Percentiles rank a stretch among this genome's conserved stretches.
Conservation (phyloP, 2,113 vertebrate genomes). For the Holacanthus passer region DNA sequence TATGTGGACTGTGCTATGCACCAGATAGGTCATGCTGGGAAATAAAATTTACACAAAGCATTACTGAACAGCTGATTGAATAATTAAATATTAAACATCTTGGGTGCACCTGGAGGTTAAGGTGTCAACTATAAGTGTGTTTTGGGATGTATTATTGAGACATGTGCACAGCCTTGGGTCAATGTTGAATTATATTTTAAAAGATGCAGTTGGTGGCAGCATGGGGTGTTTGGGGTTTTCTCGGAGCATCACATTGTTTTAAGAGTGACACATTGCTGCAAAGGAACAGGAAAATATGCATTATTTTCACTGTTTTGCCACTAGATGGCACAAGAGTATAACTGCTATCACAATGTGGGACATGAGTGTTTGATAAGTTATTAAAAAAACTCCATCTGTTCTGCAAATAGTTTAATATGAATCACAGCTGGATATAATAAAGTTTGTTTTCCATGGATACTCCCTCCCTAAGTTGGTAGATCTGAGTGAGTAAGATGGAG, state of each 20-base stretch:
- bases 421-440: slow-evolving; percentile 28
- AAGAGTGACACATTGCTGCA: not conserved
- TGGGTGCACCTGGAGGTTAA: not conserved
- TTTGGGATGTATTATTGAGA: too few relatives aligned
- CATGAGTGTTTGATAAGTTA: not conserved
- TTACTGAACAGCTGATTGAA: too few relatives aligned
- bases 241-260: not conserved
- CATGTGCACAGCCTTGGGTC: not conserved
- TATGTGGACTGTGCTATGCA: too few relatives aligned
- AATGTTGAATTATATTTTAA: not conserved
- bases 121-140: not conserved
- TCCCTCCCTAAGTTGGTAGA: not conserved
- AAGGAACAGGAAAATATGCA: not conserved
- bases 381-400: slow-evolving; percentile 13
- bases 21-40: too few relatives aligned
- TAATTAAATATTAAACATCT: too few relatives aligned
- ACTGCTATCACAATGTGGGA: not conserved
- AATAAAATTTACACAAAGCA: too few relatives aligned
- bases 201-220: not conserved
- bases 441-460: slow-evolving; percentile 36
- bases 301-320: slow-evolving; percentile 13
- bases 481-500: slow-evolving; percentile 22
- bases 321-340: slow-evolving; percentile 49
- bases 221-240: not conserved
- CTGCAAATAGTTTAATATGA: slow-evolving; percentile 26